These are phyloP conservation scores for Ictalurus punctatus DNA, from an alignment of 2,113 vertebrate genomes.

Conservation along the genomic window DNA sequence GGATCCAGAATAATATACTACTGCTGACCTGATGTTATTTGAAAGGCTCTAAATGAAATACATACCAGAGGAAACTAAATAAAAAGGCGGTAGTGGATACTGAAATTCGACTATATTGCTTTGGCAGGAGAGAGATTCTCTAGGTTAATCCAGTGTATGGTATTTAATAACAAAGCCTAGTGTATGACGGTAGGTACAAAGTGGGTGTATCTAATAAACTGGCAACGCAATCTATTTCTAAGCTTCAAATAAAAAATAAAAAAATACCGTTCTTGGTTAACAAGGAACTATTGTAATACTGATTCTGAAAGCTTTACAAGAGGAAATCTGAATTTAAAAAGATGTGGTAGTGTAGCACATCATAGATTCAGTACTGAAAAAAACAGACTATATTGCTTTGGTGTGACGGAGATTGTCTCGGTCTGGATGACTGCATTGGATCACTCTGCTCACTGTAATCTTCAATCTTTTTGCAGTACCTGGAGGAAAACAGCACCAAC, in stretches of 20 bases:
- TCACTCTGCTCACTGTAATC: slow-evolving; percentile 11
- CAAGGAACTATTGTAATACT: background rate
- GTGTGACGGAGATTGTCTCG: background rate
- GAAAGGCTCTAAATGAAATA: background rate
- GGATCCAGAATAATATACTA: background rate
- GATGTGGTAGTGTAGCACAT: background rate
- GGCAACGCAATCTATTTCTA: background rate
- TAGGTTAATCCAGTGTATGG: background rate
- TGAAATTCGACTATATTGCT: background rate
- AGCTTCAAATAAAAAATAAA: background rate
- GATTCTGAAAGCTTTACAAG: background rate
- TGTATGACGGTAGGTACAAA: background rate
- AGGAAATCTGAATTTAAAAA: background rate
- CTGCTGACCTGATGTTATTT: background rate
- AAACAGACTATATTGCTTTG: background rate
- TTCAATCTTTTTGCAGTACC: slow-evolving; percentile 13
- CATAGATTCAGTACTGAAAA: background rate
- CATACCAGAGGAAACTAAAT: background rate
- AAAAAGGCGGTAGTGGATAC: background rate
- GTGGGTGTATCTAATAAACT: background rate
- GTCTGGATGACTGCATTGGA: background rate
- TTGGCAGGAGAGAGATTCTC: background rate
- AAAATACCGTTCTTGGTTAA: background rate
- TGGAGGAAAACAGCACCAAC: background rate
- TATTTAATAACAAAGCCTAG: background rate